These are phyloP conservation scores for Drosophila formosana DNA, from an alignment of 2,888 invertebrate species.

Conservation along the genomic window DNA sequence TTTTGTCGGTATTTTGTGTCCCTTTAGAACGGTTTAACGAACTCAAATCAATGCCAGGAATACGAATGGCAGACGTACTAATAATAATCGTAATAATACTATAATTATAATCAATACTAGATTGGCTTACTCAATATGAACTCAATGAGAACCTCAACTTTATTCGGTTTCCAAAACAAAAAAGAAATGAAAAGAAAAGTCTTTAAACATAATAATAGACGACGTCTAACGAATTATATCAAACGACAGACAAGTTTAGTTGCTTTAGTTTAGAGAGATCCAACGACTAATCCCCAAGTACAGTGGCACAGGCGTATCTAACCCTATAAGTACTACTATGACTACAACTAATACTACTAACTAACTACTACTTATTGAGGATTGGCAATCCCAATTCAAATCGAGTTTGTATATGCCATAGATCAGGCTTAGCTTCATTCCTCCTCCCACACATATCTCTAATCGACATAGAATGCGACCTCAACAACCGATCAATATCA, in stretches of 20 bases:
- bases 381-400: slow-evolving; percentile 18
- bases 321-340: slow-evolving; percentile 19
- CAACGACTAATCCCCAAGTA: slow-evolving; percentile 31
- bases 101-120: slow-evolving; percentile 28
- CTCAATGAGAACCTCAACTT: slow-evolving; percentile 70
- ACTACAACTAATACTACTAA: slow-evolving; percentile 10
- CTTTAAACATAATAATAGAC: slow-evolving; percentile 10
- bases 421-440: slow-evolving; percentile 37
- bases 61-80: slow-evolving; percentile 20
- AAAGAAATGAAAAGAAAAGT: slow-evolving; percentile 29
- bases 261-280: slow-evolving; percentile 48
- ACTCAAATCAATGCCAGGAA: slow-evolving; percentile 28
- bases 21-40: slow-evolving; percentile 39
- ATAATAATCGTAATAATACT: slow-evolving; percentile 7
- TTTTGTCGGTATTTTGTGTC: slow-evolving; percentile 32
- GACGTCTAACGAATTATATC: slow-evolving; percentile 26
- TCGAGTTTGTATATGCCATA: slow-evolving; percentile 18
- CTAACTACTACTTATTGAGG: slow-evolving; percentile 4
- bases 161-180: slow-evolving; percentile 64
- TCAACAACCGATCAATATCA: slow-evolving; percentile 2
- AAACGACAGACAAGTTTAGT: slow-evolving; percentile 32
- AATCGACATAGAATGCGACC: slow-evolving; percentile 30
- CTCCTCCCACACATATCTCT: slow-evolving; percentile 43
- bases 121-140: slow-evolving; percentile 61
- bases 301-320: slow-evolving; percentile 20